phyloP scores from a whole-genome alignment of 2,888 invertebrate genomes.

The Papilio elwesi region DNA sequence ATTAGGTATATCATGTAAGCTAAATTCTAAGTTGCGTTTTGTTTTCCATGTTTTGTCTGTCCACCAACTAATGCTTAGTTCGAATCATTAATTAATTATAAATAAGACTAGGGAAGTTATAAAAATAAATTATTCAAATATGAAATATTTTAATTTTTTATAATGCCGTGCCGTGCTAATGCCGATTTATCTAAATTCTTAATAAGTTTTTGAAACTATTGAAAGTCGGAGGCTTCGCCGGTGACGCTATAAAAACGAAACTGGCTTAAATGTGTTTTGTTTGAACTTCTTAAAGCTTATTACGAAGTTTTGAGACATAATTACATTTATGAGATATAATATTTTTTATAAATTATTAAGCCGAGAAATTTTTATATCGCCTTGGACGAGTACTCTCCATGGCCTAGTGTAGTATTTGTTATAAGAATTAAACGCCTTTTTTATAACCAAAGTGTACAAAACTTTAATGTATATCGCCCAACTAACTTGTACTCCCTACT shows the following conservation, averaged over 20 bases:
- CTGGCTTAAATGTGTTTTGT: constrained; percentile 53
- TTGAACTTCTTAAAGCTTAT: constrained; percentile 55
- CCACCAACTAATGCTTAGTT: too few species aligned
- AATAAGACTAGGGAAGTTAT: too few species aligned
- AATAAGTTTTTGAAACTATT: constrained; percentile 13
- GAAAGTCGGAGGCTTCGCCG: neutral
- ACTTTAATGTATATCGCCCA: too few species aligned
- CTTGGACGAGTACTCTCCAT: neutral
- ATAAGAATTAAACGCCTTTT: too few species aligned
- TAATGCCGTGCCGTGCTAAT: too few species aligned
- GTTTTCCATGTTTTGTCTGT: too few species aligned
- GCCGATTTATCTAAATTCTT: constrained; percentile 27
- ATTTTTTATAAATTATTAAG: constrained; percentile 51
- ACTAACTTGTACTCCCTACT: too few species aligned
- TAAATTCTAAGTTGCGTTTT: neutral
- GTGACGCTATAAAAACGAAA: constrained; percentile 21
- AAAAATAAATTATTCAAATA: too few species aligned
- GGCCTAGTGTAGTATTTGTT: too few species aligned
- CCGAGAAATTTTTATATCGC: constrained; percentile 28
- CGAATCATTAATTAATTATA: too few species aligned
- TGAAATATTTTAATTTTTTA: constrained; percentile 51
- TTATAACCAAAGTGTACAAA: too few species aligned
- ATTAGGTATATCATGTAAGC: neutral
- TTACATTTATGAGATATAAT: constrained; percentile 54
- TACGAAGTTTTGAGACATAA: constrained; percentile 56